Conservation (phyloP, 2,113 vertebrate species). For the Psophia crepitans region DNA sequence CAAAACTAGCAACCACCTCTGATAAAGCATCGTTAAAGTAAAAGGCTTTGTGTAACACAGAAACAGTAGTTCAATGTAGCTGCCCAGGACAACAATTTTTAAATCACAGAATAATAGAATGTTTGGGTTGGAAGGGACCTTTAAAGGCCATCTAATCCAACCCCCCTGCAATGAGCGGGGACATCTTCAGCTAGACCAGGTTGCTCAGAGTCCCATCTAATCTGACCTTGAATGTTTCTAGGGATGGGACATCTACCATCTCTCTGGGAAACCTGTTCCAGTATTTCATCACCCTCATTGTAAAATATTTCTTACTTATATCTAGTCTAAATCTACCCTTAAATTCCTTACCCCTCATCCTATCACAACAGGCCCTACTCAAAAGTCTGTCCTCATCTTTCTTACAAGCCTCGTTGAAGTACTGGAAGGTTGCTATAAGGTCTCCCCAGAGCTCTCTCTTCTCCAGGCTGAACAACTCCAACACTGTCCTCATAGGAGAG, state of each 20-base stretch:
- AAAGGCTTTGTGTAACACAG: not conserved
- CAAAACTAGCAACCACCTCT: not conserved
- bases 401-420: not conserved
- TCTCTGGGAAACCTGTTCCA: not conserved
- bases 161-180: rapidly evolving
- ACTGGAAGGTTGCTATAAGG: not conserved
- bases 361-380: rapidly evolving
- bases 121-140: not conserved
- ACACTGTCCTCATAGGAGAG: not conserved
- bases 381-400: not conserved
- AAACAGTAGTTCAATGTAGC: not conserved
- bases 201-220: not conserved
- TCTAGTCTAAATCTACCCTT: not conserved
- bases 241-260: too few species aligned
- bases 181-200: not conserved
- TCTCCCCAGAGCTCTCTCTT: not conserved
- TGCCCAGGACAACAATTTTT: not conserved
- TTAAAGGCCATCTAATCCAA: not conserved
- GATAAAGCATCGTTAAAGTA: not conserved
- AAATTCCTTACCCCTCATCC: not conserved
- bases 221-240: not conserved
- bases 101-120: not conserved
- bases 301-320: not conserved
- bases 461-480: not conserved
- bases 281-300: rapidly evolving